These are phyloP conservation scores for Helicolenus hilgendorfi DNA, from an alignment of 2,797 vertebrate species.

Conservation along the genomic window DNA sequence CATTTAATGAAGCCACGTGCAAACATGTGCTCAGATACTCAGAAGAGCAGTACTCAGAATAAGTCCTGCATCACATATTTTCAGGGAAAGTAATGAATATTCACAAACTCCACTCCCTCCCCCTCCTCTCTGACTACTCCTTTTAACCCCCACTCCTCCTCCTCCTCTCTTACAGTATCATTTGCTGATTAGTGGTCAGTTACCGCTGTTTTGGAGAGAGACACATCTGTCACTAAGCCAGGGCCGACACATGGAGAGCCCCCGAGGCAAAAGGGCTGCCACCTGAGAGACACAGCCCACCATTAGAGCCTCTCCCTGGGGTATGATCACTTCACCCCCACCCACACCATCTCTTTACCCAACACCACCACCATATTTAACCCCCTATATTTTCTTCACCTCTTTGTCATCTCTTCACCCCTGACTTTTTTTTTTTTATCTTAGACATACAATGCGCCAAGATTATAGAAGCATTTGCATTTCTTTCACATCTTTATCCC, in stretches of 20 bases:
- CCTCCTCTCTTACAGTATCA: conserved; percentile 52
- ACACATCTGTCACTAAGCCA: conserved; percentile 69
- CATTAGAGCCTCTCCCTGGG: conserved; percentile 47
- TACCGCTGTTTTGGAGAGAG: conserved; percentile 39
- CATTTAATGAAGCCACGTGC: conserved; percentile 19
- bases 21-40: background rate
- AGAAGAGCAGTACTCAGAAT: background rate
- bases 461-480: conserved; percentile 24
- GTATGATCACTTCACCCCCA: conserved; percentile 24
- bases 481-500: background rate
- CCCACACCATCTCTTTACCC: background rate
- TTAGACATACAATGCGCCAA: background rate
- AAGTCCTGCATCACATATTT: background rate
- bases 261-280: conserved; percentile 12
- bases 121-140: background rate
- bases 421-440: background rate
- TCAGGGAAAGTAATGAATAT: background rate
- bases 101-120: background rate
- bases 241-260: conserved; percentile 40
- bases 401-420: background rate
- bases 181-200: conserved; percentile 44
- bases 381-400: background rate
- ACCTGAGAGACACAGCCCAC: conserved; percentile 39
- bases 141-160: background rate
- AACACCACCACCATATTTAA: background rate